These are phyloP conservation scores for Hyposmocoma kahamanoa DNA, from an alignment of 1,140 invertebrate species.

Conservation along the genomic window DNA sequence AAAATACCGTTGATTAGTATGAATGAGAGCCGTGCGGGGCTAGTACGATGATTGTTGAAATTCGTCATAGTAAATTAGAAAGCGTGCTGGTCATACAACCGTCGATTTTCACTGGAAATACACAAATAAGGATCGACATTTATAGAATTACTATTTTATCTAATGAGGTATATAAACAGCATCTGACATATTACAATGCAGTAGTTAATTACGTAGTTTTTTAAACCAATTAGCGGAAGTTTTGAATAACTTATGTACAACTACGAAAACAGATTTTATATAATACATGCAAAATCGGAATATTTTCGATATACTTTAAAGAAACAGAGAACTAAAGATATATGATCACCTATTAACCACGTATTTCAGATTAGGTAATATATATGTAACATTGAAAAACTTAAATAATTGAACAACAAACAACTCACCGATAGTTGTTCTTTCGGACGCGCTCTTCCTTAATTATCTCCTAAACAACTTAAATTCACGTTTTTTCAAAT, in stretches of 20 bases:
- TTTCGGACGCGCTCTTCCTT: background rate
- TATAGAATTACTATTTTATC: background rate
- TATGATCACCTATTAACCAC: no score
- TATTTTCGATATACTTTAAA: no score
- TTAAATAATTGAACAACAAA: background rate
- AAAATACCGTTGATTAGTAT: background rate
- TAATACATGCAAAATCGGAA: no score
- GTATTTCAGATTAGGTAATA: background rate
- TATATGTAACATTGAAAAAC: background rate
- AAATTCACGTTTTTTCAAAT: background rate
- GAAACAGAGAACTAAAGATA: no score
- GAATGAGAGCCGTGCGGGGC: background rate
- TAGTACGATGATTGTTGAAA: conserved; percentile 24
- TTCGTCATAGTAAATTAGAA: conserved; percentile 61
- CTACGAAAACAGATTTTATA: no score
- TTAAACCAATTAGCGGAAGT: background rate
- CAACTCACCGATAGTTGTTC: background rate
- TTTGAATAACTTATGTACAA: no score
- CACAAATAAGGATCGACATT: background rate
- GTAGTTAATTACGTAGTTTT: background rate
- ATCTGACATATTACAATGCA: background rate
- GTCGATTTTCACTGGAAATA: conserved; percentile 1
- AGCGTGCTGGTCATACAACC: conserved; percentile 33
- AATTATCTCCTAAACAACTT: background rate
- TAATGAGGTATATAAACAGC: background rate